Conservation (phyloP, 1,140 invertebrate genomes). For the Neomicropteryx cornuta region DNA sequence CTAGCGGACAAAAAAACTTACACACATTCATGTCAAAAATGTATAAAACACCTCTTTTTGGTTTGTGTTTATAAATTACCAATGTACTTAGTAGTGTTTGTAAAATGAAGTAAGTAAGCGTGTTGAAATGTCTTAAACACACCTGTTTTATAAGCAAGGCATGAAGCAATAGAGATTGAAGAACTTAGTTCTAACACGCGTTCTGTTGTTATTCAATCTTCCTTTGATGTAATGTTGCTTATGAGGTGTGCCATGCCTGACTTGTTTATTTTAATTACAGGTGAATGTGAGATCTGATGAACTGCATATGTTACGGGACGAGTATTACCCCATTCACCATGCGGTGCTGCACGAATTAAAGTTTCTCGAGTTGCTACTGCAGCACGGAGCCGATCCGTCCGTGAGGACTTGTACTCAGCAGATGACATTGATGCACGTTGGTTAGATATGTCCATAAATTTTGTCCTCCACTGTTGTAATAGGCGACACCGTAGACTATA, state of each 20-base stretch:
- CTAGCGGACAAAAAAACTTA: too few relatives aligned
- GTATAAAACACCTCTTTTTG: too few relatives aligned
- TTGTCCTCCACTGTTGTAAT: background rate
- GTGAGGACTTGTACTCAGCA: constrained; percentile 62
- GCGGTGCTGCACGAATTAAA: constrained; percentile 55
- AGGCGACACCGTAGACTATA: too few relatives aligned
- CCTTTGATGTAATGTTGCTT: background rate
- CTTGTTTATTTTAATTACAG: constrained; percentile 8
- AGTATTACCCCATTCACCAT: constrained; percentile 67
- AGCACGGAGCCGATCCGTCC: constrained; percentile 51
- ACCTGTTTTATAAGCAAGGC: too few relatives aligned
- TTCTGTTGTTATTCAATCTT: background rate
- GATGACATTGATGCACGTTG: constrained; percentile 59
- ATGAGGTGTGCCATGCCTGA: background rate
- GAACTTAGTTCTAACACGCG: constrained; percentile 1
- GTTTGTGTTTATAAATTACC: too few relatives aligned
- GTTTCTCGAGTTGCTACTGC: constrained; percentile 54
- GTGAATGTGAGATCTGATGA: constrained; percentile 45
- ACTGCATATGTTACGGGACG: constrained; percentile 62
- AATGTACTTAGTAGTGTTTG: too few relatives aligned
- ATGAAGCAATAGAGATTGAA: background rate
- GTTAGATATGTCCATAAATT: too few relatives aligned
- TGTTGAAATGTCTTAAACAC: too few relatives aligned
- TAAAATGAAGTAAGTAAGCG: too few relatives aligned
- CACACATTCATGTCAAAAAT: too few relatives aligned